Conservation (phyloP, 2,888 invertebrate species). For the Harmothoe impar region DNA sequence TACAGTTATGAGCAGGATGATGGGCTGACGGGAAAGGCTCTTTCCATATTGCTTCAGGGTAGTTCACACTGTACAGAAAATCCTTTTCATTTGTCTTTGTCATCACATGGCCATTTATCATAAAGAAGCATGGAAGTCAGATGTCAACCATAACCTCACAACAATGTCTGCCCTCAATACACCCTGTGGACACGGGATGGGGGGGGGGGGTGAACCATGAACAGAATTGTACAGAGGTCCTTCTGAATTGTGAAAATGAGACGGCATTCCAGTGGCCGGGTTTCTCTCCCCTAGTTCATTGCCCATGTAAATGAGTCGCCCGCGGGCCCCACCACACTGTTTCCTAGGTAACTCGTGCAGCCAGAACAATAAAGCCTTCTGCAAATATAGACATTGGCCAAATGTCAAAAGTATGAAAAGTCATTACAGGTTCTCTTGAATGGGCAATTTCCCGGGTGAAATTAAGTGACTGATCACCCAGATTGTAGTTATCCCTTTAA, state of each 20-base stretch:
- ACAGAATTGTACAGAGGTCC: not conserved
- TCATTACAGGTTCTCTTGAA: slow-evolving; percentile 37
- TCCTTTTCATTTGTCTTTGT: no score
- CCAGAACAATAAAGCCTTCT: slow-evolving; percentile 8
- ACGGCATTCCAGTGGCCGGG: not conserved
- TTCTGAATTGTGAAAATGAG: not conserved
- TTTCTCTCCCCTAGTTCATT: not conserved
- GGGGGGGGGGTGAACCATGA: not conserved
- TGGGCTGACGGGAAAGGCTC: no score
- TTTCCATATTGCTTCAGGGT: no score
- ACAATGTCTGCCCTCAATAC: no score
- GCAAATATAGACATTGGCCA: slow-evolving; percentile 43
- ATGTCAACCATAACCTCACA: no score
- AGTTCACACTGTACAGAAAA: no score
- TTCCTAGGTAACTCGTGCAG: not conserved
- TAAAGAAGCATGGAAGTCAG: no score
- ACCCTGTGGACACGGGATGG: no score
- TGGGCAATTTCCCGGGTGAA: slow-evolving; percentile 32
- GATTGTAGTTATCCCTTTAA: slow-evolving; percentile 13
- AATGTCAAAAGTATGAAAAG: slow-evolving; percentile 32
- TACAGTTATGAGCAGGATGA: no score
- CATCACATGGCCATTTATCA: no score
- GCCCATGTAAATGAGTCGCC: not conserved
- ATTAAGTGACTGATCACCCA: not conserved
- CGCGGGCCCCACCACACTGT: not conserved